phyloP scores from a whole-genome alignment of 1,140 invertebrate species.

The Coenobita brevimanus region DNA sequence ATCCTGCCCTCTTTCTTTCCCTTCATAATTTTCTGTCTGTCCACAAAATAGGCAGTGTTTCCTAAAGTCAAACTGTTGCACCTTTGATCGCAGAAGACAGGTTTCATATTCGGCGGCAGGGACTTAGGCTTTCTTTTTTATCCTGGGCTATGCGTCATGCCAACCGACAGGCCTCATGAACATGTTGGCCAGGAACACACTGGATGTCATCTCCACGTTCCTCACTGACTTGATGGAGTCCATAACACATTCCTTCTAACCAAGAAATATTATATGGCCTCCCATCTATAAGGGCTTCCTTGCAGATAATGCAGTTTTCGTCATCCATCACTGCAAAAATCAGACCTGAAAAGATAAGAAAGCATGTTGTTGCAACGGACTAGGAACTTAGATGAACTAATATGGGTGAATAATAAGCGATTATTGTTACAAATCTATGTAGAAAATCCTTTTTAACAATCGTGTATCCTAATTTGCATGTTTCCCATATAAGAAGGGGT shows the following conservation, averaged over 20 bases:
- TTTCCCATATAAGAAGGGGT: constrained; percentile 8
- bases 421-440: too few relatives aligned
- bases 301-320: constrained; percentile 12
- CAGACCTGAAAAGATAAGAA: constrained; percentile 9
- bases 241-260: constrained; percentile 15
- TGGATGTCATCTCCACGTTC: constrained; percentile 9
- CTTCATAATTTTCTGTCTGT: constrained; percentile 20
- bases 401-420: neutral
- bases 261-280: constrained; percentile 18
- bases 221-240: constrained; percentile 27
- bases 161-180: constrained; percentile 8
- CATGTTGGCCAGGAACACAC: constrained; percentile 29
- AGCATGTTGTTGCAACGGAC: constrained; percentile 4
- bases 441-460: constrained; percentile 13
- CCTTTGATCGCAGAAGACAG: constrained; percentile 24
- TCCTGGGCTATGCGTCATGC: constrained; percentile 10
- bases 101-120: constrained; percentile 27
- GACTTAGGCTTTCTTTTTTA: constrained; percentile 18
- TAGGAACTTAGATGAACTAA: neutral
- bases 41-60: constrained; percentile 36
- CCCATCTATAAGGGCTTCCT: neutral
- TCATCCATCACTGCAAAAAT: constrained; percentile 20
- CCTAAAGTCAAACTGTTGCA: constrained; percentile 27
- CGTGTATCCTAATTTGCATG: neutral
- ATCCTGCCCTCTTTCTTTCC: constrained; percentile 18